phyloP scores from a whole-genome alignment of 2,888 invertebrate species.

The Amphipoea lucens region DNA sequence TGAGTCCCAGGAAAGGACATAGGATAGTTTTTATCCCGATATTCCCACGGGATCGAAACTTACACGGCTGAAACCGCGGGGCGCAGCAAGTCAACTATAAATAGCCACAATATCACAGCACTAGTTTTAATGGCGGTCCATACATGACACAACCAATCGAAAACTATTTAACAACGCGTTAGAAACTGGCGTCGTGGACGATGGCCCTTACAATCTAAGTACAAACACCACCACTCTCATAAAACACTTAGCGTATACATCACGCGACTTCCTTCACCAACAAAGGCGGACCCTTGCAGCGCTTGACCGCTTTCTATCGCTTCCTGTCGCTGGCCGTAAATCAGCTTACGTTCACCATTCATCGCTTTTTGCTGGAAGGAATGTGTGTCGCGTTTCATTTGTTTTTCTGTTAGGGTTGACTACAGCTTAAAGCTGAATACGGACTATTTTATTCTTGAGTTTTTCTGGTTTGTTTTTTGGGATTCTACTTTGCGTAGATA shows the following conservation, averaged over 20 bases:
- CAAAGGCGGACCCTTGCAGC: slow-evolving; percentile 61
- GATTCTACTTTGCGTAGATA: not conserved
- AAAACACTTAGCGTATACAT: slow-evolving; percentile 61
- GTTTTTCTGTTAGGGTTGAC: slow-evolving; percentile 55
- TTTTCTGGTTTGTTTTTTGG: not conserved
- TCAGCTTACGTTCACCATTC: slow-evolving; percentile 61
- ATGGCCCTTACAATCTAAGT: not conserved
- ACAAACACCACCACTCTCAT: slow-evolving; percentile 13
- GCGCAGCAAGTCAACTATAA: not conserved
- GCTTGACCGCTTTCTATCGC: slow-evolving; percentile 70
- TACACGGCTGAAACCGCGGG: too few species aligned
- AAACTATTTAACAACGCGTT: not conserved
- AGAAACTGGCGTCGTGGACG: not conserved
- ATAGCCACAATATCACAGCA: not conserved
- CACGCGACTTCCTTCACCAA: slow-evolving; percentile 54
- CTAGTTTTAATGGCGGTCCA: not conserved
- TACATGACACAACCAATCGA: not conserved
- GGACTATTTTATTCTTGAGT: not conserved
- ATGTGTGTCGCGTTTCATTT: slow-evolving; percentile 52
- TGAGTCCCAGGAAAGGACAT: too few species aligned
- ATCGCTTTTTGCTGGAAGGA: slow-evolving; percentile 61
- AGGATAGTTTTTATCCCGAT: too few species aligned
- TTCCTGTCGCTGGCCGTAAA: slow-evolving; percentile 61
- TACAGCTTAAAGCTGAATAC: not conserved
- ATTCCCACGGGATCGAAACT: too few species aligned